Conservation (phyloP, 2,113 vertebrate species). For the Lophotis ruficrista region DNA sequence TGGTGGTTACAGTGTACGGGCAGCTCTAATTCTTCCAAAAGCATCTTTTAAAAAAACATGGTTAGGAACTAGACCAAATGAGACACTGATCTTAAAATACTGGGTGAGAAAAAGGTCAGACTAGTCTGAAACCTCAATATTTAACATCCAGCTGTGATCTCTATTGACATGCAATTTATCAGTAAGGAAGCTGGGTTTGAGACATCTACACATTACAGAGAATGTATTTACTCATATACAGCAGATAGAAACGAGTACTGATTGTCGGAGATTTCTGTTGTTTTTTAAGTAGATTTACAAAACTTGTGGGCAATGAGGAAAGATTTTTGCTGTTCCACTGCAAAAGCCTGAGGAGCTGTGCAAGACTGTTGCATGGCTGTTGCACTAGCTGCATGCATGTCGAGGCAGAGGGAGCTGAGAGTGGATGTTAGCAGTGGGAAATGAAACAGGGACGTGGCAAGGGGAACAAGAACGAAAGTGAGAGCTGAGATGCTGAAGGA, state of each 20-base stretch:
- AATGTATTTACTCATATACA: background rate
- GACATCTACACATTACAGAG: background rate
- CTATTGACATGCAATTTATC: background rate
- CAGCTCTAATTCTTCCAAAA: background rate
- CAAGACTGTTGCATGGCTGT: background rate
- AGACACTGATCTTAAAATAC: background rate
- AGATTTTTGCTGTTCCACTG: background rate
- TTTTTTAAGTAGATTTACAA: background rate
- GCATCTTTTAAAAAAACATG: background rate
- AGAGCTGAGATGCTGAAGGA: background rate
- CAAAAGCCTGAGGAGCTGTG: background rate
- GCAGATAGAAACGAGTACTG: background rate
- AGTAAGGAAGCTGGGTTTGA: background rate
- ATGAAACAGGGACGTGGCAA: rapidly evolving
- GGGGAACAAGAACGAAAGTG: background rate
- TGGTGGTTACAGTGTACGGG: background rate
- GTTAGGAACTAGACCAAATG: background rate
- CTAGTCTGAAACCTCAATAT: background rate
- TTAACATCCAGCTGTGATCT: background rate
- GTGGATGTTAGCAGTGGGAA: background rate
- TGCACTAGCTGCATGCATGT: background rate
- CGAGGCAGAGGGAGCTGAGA: rapidly evolving
- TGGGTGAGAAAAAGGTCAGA: background rate
- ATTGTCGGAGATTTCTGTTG: background rate
- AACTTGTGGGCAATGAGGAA: background rate